Evolutionary conservation across 2,797 vertebrate species (phyloP).

Genomic region (Dendrocincla tyrannina): DNA sequence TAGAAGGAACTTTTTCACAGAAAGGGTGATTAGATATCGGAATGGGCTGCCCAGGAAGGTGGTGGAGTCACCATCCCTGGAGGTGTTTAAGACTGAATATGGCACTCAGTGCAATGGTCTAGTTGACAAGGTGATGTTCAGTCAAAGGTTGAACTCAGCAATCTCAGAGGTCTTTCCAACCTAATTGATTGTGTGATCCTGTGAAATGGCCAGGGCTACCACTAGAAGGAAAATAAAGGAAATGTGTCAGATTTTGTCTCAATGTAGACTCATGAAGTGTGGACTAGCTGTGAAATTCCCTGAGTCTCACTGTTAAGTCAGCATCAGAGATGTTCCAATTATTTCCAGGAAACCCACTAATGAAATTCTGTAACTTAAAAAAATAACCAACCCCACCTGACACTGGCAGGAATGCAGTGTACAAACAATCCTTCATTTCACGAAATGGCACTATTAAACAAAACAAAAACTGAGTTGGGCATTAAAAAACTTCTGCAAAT

Average conservation of each 20-base stretch:
- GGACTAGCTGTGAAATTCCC: not conserved
- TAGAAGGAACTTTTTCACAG: not conserved
- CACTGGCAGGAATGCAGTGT: not conserved
- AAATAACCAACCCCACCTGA: not conserved
- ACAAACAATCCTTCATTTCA: not conserved
- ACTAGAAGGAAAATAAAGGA: not conserved
- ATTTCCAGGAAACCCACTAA: not conserved
- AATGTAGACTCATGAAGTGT: not conserved
- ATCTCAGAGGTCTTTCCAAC: not conserved
- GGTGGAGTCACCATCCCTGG: too few species aligned
- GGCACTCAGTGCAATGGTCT: not conserved
- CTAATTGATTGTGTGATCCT: not conserved
- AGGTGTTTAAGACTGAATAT: not conserved
- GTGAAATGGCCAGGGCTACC: not conserved
- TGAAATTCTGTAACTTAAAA: not conserved
- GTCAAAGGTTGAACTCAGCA: accelerated
- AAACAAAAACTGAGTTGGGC: not conserved
- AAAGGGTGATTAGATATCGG: not conserved
- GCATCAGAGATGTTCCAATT: not conserved
- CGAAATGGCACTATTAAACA: not conserved
- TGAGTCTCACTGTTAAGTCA: not conserved
- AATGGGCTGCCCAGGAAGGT: not conserved
- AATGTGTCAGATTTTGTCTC: not conserved
- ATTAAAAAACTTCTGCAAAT: not conserved
- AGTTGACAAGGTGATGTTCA: accelerated